Evolutionary conservation across 2,113 vertebrate species (phyloP).

Genomic region (Thermophis baileyi): DNA sequence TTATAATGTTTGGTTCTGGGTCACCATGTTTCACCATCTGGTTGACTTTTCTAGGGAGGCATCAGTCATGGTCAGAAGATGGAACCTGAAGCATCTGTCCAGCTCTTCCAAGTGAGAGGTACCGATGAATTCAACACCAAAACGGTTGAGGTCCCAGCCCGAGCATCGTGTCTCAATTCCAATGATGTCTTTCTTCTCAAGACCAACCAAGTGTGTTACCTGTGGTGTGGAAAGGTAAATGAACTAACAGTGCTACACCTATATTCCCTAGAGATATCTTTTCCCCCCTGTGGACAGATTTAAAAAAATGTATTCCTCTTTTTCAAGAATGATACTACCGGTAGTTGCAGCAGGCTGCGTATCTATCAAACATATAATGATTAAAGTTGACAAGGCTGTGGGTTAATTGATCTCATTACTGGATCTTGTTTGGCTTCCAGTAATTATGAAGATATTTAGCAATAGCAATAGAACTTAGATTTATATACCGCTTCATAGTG

Average conservation of each 20-base stretch:
- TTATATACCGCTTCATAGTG: too few relatives aligned
- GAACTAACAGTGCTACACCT: not conserved
- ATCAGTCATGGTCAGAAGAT: constrained; percentile 70
- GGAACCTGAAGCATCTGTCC: constrained; percentile 44
- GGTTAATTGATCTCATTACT: not conserved
- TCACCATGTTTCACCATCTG: not conserved
- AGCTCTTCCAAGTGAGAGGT: constrained; percentile 86
- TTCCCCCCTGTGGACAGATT: not conserved
- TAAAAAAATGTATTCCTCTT: not conserved
- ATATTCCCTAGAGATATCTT: rapidly evolving
- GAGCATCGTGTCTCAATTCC: constrained; percentile 82
- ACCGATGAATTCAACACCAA: constrained; percentile 81
- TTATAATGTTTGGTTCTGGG: not conserved
- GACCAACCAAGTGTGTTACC: constrained; percentile 69
- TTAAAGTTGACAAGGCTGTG: not conserved
- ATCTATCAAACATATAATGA: not conserved
- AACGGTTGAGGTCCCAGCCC: constrained; percentile 78
- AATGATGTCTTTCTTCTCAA: constrained; percentile 84
- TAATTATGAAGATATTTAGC: not conserved
- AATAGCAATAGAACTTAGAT: too few relatives aligned
- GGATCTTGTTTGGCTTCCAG: not conserved
- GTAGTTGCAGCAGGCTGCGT: not conserved
- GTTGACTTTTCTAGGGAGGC: constrained; percentile 70
- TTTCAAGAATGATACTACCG: not conserved
- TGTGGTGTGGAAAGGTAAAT: constrained; percentile 89